Percentiles rank a stretch among this genome's conserved stretches.
phyloP scores from a whole-genome alignment of 2,797 vertebrate species.

The Brotogeris chrysoptera region DNA sequence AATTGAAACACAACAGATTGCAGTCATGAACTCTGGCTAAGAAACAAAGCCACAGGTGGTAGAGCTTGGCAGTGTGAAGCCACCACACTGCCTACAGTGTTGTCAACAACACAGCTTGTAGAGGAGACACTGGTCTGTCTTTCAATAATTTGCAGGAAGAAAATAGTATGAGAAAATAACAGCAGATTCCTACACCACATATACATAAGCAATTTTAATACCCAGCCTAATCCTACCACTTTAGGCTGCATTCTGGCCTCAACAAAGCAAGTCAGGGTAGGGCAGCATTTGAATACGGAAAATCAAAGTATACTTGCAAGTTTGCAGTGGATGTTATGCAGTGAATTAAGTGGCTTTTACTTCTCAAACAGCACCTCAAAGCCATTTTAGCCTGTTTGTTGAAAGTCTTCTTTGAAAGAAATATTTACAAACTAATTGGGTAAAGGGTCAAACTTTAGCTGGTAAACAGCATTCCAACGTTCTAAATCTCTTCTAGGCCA shows the following conservation, averaged over 20 bases:
- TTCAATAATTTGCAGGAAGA: neutral
- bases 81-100: neutral
- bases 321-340: neutral
- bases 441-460: neutral
- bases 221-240: neutral
- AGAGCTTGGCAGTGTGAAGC: constrained; percentile 26
- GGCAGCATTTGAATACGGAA: neutral
- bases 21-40: constrained; percentile 39
- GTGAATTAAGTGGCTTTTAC: neutral
- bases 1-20: constrained; percentile 44
- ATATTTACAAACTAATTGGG: neutral
- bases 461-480: neutral
- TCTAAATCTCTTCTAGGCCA: neutral
- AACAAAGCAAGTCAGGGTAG: neutral
- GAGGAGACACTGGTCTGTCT: neutral
- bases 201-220: neutral
- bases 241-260: neutral
- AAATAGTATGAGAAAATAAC: neutral
- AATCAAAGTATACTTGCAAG: neutral
- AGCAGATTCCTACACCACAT: neutral
- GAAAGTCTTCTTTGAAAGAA: neutral
- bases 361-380: neutral
- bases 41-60: constrained; percentile 54
- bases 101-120: neutral
- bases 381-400: neutral